These are phyloP conservation scores for Anoura caudifer DNA, from an alignment of 2,113 vertebrate species.

Conservation along the genomic window DNA sequence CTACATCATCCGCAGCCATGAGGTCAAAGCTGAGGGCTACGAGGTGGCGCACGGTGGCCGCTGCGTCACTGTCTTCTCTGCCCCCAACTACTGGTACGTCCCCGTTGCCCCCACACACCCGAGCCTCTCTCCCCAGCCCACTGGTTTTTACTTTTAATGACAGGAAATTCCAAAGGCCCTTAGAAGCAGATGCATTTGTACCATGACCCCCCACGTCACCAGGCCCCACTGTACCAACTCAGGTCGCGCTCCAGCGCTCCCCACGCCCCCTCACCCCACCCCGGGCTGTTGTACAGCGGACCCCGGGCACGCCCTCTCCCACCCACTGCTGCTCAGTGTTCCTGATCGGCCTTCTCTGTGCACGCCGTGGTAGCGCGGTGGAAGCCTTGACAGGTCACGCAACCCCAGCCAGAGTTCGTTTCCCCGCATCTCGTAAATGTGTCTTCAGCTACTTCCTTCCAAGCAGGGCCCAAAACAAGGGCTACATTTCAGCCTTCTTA, in stretches of 20 bases:
- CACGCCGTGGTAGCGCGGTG: fast-evolving
- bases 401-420: not conserved
- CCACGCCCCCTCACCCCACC: slow-evolving; percentile 64
- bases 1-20: slow-evolving; percentile 94
- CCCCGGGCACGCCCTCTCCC: fast-evolving
- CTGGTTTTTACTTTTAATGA: not conserved
- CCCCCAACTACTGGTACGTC: slow-evolving; percentile 96
- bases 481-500: not conserved
- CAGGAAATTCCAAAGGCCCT: not conserved
- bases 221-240: not conserved
- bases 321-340: fast-evolving
- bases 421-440: fast-evolving
- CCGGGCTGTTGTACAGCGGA: fast-evolving
- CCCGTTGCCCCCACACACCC: fast-evolving
- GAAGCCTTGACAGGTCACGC: not conserved
- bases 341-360: not conserved
- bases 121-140: not conserved
- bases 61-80: slow-evolving; percentile 96
- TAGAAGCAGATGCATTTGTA: fast-evolving
- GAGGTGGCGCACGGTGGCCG: slow-evolving; percentile 94
- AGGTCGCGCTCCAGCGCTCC: slow-evolving; percentile 65
- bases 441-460: not conserved
- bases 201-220: fast-evolving
- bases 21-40: slow-evolving; percentile 94
- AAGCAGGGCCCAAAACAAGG: not conserved